These are phyloP conservation scores for Bovichtus variegatus DNA, from an alignment of 2,797 vertebrate species.

Conservation along the genomic window DNA sequence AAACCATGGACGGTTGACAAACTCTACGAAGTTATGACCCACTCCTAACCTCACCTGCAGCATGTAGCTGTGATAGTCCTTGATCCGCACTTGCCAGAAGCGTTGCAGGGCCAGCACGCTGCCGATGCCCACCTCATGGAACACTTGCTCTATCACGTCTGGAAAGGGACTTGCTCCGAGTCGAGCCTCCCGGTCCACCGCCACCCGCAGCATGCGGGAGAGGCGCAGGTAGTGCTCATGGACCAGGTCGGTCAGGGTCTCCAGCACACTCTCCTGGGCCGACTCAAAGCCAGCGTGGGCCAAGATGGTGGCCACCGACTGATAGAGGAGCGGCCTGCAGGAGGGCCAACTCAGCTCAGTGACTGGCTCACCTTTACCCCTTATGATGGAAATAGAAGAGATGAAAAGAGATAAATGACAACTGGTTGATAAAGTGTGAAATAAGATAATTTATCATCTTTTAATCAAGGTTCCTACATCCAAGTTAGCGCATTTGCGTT, in stretches of 20 bases:
- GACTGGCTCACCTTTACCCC: constrained; percentile 96
- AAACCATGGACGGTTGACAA: neutral
- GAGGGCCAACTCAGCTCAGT: constrained; percentile 95
- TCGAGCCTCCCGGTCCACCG: constrained; percentile 93
- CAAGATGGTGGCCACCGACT: constrained; percentile 95
- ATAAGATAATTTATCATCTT: no score
- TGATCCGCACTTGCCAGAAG: constrained; percentile 98
- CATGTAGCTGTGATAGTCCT: constrained; percentile 98
- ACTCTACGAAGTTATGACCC: neutral
- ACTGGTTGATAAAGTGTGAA: neutral
- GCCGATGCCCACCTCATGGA: constrained; percentile 96
- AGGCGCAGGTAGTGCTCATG: constrained; percentile 96
- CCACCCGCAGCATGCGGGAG: constrained; percentile 91
- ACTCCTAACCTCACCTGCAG: constrained; percentile 89
- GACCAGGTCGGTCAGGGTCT: constrained; percentile 94
- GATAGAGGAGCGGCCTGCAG: constrained; percentile 97
- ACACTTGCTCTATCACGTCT: constrained; percentile 96
- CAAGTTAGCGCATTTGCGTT: no score
- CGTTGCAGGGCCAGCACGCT: constrained; percentile 95
- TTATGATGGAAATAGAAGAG: constrained; percentile 58
- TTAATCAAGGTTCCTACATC: no score
- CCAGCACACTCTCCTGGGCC: constrained; percentile 95
- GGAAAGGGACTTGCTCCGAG: constrained; percentile 94
- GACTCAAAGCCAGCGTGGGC: constrained; percentile 96
- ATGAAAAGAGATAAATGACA: constrained; percentile 1